Evolutionary conservation across 1,140 invertebrate genomes (phyloP), one percentile per base, ranked within the genome.

Genomic region (Augochlora pura): DNA sequence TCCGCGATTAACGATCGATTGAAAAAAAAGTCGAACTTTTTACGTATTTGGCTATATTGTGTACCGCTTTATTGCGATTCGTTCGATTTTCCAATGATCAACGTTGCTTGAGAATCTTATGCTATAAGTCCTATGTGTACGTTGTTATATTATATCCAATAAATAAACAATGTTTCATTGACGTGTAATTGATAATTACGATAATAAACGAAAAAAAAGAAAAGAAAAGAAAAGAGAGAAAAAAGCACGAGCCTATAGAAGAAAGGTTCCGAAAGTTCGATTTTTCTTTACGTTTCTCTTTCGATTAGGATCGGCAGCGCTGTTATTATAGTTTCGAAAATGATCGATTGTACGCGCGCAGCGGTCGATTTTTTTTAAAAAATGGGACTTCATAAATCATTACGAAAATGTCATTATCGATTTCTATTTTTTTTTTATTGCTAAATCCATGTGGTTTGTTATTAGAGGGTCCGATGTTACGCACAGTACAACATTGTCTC

Each of bases 41-140:
- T 18, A 6, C 7, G 9, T 16, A n/a, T 63, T n/a, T 52, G 23
- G 10, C 49, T 21, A 7, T 52, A 8, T 42, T 23, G 42, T 54
- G 69, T 74, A 18, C 38, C 39, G 32, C 25, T 66, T 65, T 60
- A 23, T 74, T 16, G 27, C 9, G 18, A 67, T 49, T 39, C n/a
- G 7, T 59, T 62, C 14, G 54, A 39, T 16, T 21, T n/a, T 10
- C 21, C n/a, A 38, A 21, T 32, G 10, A 69, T 67, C 25, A 38
- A 76, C 9, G 7, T 59, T 67, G 38, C 27, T 70, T 32, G 57
- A 42, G 8, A 23, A 72, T 52, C 38, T n/a, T 46, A 23, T 14
- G n/a, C 49, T 77, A 9, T 63, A 63, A 77, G 42, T 38, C 9
- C 46, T 77, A 60, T 14, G 68, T 70, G 68, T 77, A 42, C 42